Evolutionary conservation across 2,888 invertebrate genomes (phyloP), one percentile per base, ranked within the genome.

Genomic region (Chrysina gloriosa): DNA sequence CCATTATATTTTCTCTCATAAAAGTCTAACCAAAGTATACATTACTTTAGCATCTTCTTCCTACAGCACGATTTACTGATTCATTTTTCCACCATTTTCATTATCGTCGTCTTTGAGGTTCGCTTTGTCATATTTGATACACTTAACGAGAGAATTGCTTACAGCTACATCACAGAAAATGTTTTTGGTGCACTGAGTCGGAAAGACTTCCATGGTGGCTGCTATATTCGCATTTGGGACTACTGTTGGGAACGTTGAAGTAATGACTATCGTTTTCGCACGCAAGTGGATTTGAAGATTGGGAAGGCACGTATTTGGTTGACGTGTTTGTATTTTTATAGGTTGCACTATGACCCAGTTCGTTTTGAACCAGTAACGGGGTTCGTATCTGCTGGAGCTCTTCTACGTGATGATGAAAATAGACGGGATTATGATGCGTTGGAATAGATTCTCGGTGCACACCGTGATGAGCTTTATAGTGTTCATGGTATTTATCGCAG

Each of bases 331-430:
- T 65, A 11, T 61, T 65, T 27, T 69, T 70, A 27, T 21, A 52
- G n/a, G 34, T 63, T 7, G 50, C 21, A 25, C 52, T 31, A 6
- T 69, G 69, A 19, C 70, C 70, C 34, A 70, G 42, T 42, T 74
- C 73, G 45, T 72, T 71, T 63, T 72, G 72, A n/a, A 74, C 67
- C n/a, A 74, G 70, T 14, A 76, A 63, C 7, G 74, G 73, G 4
- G 73, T 65, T 52, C 72, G 68, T 4, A 70, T 70, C 58, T 75
- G 72, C n/a, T 66, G 67, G 2, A 69, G 68, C 14, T 69, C 42
- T 31, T 71, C 72, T 23, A 70, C 68, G 21, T 63, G 34, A 19
- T 64, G 36, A 25, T 66, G 72, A 25, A 56, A 48, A 65, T 72
- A 73, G 3, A 72, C 58, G 7, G 72, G 72, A 39, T 71, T 74